These are phyloP conservation scores for Pardosa pseudoannulata DNA, from an alignment of 2,888 invertebrate genomes.

Conservation along the genomic window DNA sequence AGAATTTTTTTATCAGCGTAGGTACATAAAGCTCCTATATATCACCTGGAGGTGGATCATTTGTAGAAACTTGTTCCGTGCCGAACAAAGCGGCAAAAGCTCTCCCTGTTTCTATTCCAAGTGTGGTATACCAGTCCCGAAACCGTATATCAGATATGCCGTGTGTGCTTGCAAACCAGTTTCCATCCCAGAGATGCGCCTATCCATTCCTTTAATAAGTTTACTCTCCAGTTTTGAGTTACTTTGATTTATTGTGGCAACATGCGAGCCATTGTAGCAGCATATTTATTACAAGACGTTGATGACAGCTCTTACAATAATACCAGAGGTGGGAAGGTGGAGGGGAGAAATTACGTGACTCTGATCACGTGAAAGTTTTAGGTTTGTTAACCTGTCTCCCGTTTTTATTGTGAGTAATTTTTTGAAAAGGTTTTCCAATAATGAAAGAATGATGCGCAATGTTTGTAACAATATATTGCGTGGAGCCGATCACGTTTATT, in stretches of 20 bases:
- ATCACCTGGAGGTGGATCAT: neutral
- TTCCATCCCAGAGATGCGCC: constrained; percentile 18
- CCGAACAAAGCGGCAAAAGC: neutral
- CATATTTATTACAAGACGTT: constrained; percentile 65
- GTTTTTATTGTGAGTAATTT: constrained; percentile 66
- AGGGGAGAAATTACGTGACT: constrained; percentile 55
- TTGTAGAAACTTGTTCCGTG: neutral
- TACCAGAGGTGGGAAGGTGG: constrained; percentile 27
- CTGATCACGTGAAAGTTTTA: constrained; percentile 57
- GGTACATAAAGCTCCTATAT: neutral
- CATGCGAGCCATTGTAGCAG: constrained; percentile 66
- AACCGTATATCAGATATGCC: neutral
- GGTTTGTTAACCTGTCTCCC: constrained; percentile 64
- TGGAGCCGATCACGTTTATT: constrained; percentile 64
- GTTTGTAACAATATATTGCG: constrained; percentile 46
- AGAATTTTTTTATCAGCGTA: neutral
- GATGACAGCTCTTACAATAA: constrained; percentile 69
- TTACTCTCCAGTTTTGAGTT: constrained; percentile 56
- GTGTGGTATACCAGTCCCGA: constrained; percentile 11
- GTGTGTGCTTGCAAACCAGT: constrained; percentile 17
- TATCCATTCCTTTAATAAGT: constrained; percentile 60
- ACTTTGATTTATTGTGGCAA: constrained; percentile 66
- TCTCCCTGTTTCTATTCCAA: neutral
- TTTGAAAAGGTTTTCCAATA: constrained; percentile 55
- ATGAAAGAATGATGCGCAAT: constrained; percentile 37